A percentile compares a stretch with the other conserved stretches of the same genome.
These are phyloP conservation scores for Tryphoninae sp. DNA, from an alignment of 2,888 invertebrate genomes.

Conservation along the genomic window DNA sequence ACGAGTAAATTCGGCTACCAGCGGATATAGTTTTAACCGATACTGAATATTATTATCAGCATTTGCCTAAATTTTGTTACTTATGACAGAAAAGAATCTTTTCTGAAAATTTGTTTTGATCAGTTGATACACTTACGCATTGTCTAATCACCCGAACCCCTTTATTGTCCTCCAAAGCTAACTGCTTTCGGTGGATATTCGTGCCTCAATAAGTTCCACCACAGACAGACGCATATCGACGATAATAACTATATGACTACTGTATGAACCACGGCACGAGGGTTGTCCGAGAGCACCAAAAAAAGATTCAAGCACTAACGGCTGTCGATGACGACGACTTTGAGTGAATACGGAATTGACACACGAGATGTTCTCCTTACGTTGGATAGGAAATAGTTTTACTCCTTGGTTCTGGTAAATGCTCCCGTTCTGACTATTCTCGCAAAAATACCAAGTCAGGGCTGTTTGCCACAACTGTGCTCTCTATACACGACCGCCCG, in stretches of 20 bases:
- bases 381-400: slow-evolving; percentile 61
- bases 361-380: slow-evolving; percentile 25
- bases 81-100: no score
- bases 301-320: slow-evolving; percentile 36
- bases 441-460: background rate
- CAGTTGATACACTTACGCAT: no score
- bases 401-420: slow-evolving; percentile 48
- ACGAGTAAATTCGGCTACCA: background rate
- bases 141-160: no score
- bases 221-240: slow-evolving; percentile 27
- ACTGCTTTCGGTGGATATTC: background rate
- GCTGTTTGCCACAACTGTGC: slow-evolving; percentile 31
- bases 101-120: no score
- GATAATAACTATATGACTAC: slow-evolving; percentile 36
- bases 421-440: background rate
- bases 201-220: background rate
- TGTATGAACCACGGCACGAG: slow-evolving; percentile 40
- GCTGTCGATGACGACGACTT: slow-evolving; percentile 6
- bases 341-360: slow-evolving; percentile 37
- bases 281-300: slow-evolving; percentile 48
- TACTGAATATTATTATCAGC: background rate
- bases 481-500: slow-evolving; percentile 49
- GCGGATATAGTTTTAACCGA: background rate
- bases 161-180: no score
- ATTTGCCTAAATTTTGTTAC: no score